A percentile compares a stretch with the other conserved stretches of the same genome.
Evolutionary conservation across 2,113 vertebrate species (phyloP).

Genomic region (Archilochus colubris): DNA sequence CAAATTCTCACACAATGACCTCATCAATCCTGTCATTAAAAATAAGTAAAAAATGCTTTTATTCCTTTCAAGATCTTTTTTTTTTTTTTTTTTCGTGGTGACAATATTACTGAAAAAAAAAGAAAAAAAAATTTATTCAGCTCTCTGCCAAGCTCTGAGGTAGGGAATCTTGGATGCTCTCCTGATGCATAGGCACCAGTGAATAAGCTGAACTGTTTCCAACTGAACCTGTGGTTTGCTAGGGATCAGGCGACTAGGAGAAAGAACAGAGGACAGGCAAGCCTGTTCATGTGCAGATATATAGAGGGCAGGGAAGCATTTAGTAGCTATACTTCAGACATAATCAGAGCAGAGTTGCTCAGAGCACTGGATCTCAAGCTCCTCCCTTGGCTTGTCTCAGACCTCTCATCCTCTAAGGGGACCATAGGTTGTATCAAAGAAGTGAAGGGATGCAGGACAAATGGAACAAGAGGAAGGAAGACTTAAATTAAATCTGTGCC

Average conservation of each 20-base stretch:
- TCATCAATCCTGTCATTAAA: neutral
- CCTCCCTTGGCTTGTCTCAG: neutral
- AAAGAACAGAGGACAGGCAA: neutral
- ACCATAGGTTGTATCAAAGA: neutral
- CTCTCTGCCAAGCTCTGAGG: neutral
- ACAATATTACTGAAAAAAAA: neutral
- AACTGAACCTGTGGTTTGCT: neutral
- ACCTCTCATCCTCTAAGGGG: neutral
- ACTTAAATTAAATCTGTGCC: neutral
- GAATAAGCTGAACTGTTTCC: neutral
- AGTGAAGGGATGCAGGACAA: no score
- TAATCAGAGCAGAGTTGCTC: neutral
- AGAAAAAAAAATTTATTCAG: neutral
- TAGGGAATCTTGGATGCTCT: neutral
- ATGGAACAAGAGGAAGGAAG: neutral
- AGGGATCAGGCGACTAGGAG: neutral
- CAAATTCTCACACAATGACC: accelerated
- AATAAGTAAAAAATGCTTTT: neutral
- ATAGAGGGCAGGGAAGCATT: neutral
- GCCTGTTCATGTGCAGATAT: neutral
- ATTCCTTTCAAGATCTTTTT: neutral
- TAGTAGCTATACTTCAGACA: neutral
- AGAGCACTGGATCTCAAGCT: neutral
- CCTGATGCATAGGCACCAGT: neutral
- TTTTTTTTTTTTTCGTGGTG: neutral